phyloP scores from a whole-genome alignment of 2,113 vertebrate species.

The Tonatia bakeri region DNA sequence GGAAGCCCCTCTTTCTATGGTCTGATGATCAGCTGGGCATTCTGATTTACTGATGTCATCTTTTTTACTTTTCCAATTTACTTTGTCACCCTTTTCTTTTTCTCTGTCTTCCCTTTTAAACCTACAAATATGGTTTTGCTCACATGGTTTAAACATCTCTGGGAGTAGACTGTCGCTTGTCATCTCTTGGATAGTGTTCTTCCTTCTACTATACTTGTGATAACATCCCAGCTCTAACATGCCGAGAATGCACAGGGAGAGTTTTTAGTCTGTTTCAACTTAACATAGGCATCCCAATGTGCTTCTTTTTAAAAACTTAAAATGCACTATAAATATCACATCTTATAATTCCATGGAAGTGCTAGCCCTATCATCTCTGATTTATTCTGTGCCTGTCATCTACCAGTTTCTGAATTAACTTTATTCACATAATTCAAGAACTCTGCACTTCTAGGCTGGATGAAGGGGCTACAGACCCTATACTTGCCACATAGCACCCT shows the following conservation, averaged over 20 bases:
- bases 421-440: not conserved
- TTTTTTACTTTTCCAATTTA: no score
- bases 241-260: not conserved
- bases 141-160: not conserved
- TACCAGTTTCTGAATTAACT: not conserved
- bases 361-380: not conserved
- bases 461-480: not conserved
- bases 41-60: not conserved
- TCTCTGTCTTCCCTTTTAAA: not conserved
- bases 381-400: not conserved
- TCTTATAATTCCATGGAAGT: not conserved
- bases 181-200: not conserved
- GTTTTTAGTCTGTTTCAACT: not conserved
- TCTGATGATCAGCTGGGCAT: not conserved
- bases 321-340: not conserved
- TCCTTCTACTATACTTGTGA: not conserved
- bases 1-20: not conserved
- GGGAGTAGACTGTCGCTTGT: not conserved
- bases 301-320: not conserved
- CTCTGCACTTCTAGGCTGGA: not conserved
- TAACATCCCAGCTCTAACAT: not conserved
- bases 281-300: not conserved
- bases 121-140: not conserved
- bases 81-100: not conserved
- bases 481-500: rapidly evolving